Percentiles rank a stretch among this genome's conserved stretches.
Conservation (phyloP, 1,140 invertebrate species). For the Trichonephila clavata region DNA sequence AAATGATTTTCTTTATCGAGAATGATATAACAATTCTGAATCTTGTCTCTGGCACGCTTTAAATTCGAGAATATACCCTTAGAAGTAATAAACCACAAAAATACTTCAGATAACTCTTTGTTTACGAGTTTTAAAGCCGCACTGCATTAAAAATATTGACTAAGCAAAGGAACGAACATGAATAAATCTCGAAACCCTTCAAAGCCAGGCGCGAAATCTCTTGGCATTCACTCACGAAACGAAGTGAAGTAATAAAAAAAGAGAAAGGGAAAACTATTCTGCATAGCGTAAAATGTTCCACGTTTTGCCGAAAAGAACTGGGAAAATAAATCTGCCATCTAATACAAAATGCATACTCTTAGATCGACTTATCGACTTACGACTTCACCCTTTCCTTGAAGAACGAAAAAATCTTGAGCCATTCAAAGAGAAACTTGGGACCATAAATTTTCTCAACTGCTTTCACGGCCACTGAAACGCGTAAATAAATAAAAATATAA, state of each 20-base stretch:
- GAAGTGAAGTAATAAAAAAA: not conserved
- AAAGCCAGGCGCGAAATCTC: not conserved
- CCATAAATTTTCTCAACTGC: slow-evolving; percentile 62
- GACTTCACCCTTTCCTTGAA: slow-evolving; percentile 25
- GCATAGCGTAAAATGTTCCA: slow-evolving; percentile 13
- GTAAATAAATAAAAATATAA: slow-evolving; percentile 21
- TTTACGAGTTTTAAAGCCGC: too few relatives aligned
- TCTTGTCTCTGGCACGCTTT: too few relatives aligned
- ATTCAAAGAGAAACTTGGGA: slow-evolving; percentile 49
- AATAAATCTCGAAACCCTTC: slow-evolving; percentile 7
- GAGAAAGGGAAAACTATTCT: not conserved
- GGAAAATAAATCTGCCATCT: slow-evolving; percentile 62
- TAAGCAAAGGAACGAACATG: not conserved
- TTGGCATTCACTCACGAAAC: not conserved
- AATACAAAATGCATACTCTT: slow-evolving; percentile 70
- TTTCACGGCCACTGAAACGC: not conserved
- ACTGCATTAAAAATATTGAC: not conserved
- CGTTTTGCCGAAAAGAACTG: slow-evolving; percentile 24
- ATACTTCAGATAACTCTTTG: too few relatives aligned
- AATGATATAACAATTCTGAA: too few relatives aligned
- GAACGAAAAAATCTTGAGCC: slow-evolving; percentile 7
- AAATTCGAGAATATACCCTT: too few relatives aligned
- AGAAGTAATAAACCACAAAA: too few relatives aligned
- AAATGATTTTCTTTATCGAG: too few relatives aligned
- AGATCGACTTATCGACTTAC: slow-evolving; percentile 62